These are phyloP conservation scores for Phytoseiulus persimilis DNA, from an alignment of 2,888 invertebrate genomes.

Conservation along the genomic window DNA sequence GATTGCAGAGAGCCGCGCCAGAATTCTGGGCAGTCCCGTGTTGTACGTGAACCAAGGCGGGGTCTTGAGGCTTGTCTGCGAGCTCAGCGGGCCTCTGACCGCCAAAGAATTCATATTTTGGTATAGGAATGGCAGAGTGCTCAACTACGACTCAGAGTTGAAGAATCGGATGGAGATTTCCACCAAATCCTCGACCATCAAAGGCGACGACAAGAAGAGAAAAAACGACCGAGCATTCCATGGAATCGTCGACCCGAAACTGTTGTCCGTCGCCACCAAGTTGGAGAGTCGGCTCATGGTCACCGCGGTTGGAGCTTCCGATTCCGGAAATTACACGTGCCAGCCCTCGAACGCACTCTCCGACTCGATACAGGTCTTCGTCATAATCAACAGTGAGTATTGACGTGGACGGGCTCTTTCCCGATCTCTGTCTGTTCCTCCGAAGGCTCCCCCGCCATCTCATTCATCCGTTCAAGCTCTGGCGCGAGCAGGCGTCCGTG, in stretches of 20 bases:
- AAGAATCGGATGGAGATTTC: neutral
- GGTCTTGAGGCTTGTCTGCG: conserved; percentile 6
- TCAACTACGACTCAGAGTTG: conserved; percentile 25
- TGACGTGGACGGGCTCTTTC: too few relatives aligned
- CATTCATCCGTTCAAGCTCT: too few relatives aligned
- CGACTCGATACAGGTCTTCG: conserved; percentile 26
- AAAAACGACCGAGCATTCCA: neutral
- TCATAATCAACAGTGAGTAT: conserved; percentile 24
- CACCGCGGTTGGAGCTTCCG: neutral
- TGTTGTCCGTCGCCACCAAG: neutral
- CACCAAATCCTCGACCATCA: neutral
- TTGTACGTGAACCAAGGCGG: conserved; percentile 31
- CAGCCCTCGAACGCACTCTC: conserved; percentile 19
- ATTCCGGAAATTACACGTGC: conserved; percentile 31
- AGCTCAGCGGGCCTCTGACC: neutral
- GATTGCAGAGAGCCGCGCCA: conserved; percentile 15
- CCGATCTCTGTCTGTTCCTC: neutral
- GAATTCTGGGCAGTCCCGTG: conserved; percentile 18
- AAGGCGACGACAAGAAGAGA: neutral
- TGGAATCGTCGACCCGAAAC: neutral
- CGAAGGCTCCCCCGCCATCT: too few relatives aligned
- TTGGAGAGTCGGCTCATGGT: conserved; percentile 17
- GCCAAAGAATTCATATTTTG: conserved; percentile 25
- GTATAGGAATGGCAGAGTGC: conserved; percentile 27
- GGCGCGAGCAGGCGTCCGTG: neutral